These are phyloP conservation scores for Machimus rusticus DNA, from an alignment of 2,888 invertebrate genomes.

Conservation along the genomic window DNA sequence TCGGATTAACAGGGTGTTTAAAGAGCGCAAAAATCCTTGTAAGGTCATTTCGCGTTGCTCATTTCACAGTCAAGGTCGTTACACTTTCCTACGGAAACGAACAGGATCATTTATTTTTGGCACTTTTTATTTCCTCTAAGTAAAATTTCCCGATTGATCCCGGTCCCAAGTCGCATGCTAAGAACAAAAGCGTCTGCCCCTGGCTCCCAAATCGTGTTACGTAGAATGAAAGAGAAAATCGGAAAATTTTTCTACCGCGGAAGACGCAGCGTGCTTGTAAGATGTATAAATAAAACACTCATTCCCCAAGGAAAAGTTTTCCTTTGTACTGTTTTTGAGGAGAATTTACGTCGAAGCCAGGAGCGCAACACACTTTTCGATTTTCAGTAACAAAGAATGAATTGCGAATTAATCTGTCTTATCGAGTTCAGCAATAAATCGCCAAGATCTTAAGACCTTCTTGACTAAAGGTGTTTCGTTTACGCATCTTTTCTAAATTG, in stretches of 20 bases:
- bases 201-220: background rate
- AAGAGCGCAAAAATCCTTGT: background rate
- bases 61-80: slow-evolving; percentile 41
- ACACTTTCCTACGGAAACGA: slow-evolving; percentile 1
- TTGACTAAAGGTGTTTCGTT: background rate
- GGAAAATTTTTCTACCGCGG: background rate
- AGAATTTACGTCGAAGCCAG: background rate
- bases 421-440: background rate
- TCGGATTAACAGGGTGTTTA: background rate
- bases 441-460: background rate
- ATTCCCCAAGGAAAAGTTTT: slow-evolving; percentile 14
- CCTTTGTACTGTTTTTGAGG: slow-evolving; percentile 5
- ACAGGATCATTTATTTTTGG: slow-evolving; percentile 11
- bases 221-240: slow-evolving; percentile 22
- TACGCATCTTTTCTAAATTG: background rate
- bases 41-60: background rate
- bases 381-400: background rate
- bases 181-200: background rate
- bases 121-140: slow-evolving; percentile 19
- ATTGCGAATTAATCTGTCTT: background rate
- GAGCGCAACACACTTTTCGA: background rate
- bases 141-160: background rate
- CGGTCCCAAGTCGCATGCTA: background rate
- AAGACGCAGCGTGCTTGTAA: slow-evolving; percentile 20
- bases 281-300: slow-evolving; percentile 31